phyloP scores from a whole-genome alignment of 2,888 invertebrate genomes.

The Acanthopleura granulata region DNA sequence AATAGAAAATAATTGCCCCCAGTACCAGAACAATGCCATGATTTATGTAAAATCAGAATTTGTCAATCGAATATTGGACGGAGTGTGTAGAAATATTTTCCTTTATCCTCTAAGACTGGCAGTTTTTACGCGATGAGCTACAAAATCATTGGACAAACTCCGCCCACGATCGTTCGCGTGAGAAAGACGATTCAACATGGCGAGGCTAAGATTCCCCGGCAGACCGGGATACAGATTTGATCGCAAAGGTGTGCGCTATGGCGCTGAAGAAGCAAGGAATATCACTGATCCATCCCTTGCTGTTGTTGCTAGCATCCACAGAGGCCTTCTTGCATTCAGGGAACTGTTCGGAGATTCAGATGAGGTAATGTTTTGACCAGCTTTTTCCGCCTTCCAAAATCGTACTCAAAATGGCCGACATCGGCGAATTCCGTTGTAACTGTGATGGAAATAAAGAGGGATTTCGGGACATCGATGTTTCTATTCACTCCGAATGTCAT shows the following conservation, averaged over 20 bases:
- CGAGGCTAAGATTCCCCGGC: constrained; percentile 68
- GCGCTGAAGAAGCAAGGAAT: constrained; percentile 59
- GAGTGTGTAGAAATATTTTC: not conserved
- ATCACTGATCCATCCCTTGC: constrained; percentile 55
- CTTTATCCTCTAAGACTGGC: too few species aligned
- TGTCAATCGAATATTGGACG: not conserved
- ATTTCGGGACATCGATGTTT: too few species aligned
- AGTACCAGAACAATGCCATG: not conserved
- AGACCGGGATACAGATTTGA: constrained; percentile 67
- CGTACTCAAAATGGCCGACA: constrained; percentile 58
- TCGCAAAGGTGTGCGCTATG: constrained; percentile 55
- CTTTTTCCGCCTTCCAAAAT: constrained; percentile 17
- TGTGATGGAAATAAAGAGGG: too few species aligned
- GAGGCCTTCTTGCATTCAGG: constrained; percentile 57
- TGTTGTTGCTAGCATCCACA: constrained; percentile 61
- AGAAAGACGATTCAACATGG: constrained; percentile 58
- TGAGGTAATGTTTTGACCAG: constrained; percentile 53
- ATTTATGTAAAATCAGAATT: not conserved
- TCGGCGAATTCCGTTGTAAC: constrained; percentile 32
- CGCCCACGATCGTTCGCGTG: constrained; percentile 29
- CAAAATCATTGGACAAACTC: constrained; percentile 17
- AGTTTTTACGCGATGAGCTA: too few species aligned
- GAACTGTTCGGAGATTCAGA: constrained; percentile 66
- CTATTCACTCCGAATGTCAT: too few species aligned
- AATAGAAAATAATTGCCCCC: not conserved